These are phyloP conservation scores for Sylvia atricapilla DNA, from an alignment of 2,113 vertebrate species.

Conservation along the genomic window DNA sequence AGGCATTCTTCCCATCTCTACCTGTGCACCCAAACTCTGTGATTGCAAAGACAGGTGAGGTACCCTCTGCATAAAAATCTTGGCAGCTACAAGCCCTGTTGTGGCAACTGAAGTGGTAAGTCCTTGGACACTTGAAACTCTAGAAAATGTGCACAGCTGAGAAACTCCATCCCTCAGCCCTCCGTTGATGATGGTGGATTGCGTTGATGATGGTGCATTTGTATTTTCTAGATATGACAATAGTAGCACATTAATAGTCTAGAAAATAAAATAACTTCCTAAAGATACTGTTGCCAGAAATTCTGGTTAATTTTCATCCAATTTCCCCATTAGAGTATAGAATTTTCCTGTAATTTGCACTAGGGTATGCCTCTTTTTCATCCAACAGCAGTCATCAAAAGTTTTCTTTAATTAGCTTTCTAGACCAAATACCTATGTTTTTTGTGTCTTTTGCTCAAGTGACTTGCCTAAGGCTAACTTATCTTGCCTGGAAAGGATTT, in stretches of 20 bases:
- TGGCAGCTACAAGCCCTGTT: background rate
- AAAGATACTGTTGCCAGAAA: background rate
- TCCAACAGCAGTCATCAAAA: background rate
- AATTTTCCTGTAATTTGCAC: background rate
- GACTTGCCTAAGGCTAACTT: background rate
- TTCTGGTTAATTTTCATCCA: background rate
- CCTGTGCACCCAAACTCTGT: background rate
- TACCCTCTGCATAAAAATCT: background rate
- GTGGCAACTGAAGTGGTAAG: background rate
- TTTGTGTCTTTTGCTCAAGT: background rate
- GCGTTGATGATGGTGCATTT: background rate
- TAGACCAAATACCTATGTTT: background rate
- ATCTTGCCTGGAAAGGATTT: background rate
- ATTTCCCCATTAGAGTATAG: background rate
- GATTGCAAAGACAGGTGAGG: background rate
- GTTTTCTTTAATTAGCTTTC: background rate
- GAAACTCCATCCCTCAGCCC: background rate
- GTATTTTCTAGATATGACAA: background rate
- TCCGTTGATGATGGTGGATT: background rate
- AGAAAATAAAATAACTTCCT: background rate
- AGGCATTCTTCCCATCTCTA: background rate
- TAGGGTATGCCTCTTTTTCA: background rate
- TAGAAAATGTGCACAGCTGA: background rate
- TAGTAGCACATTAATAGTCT: background rate
- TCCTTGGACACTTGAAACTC: background rate